Percentiles rank a stretch among this genome's conserved stretches.
These are phyloP conservation scores for Noctua janthe DNA, from an alignment of 2,888 invertebrate species.

Conservation along the genomic window DNA sequence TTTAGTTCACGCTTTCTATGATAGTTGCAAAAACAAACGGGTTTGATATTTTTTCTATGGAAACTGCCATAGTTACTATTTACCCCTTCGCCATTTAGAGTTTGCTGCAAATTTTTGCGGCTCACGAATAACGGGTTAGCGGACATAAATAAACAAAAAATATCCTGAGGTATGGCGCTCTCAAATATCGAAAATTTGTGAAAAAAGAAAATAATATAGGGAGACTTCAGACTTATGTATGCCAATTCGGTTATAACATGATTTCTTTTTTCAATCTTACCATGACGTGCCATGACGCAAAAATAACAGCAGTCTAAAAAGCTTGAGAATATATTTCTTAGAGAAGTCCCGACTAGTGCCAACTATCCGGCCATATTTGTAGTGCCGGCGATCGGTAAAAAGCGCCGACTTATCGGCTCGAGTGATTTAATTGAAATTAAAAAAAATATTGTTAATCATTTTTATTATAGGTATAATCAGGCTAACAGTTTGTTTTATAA, in stretches of 20 bases:
- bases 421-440: no score
- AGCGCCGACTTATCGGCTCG: no score
- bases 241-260: background rate
- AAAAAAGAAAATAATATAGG: background rate
- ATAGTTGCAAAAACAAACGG: background rate
- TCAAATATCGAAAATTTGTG: background rate
- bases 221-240: background rate
- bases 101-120: background rate
- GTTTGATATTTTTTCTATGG: background rate
- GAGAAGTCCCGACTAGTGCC: no score
- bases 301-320: no score
- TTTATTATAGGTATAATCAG: no score
- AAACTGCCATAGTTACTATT: background rate
- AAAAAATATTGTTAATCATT: no score
- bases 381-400: no score
- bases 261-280: background rate
- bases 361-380: no score
- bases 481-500: no score
- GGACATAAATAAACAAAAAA: background rate
- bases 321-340: no score
- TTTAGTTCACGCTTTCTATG: background rate
- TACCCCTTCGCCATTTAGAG: background rate
- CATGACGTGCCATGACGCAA: no score
- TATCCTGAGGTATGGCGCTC: no score
- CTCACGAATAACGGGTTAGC: background rate